Evolutionary conservation across 2,888 invertebrate genomes (phyloP).

Genomic region (Caenorhabditis uteleia): DNA sequence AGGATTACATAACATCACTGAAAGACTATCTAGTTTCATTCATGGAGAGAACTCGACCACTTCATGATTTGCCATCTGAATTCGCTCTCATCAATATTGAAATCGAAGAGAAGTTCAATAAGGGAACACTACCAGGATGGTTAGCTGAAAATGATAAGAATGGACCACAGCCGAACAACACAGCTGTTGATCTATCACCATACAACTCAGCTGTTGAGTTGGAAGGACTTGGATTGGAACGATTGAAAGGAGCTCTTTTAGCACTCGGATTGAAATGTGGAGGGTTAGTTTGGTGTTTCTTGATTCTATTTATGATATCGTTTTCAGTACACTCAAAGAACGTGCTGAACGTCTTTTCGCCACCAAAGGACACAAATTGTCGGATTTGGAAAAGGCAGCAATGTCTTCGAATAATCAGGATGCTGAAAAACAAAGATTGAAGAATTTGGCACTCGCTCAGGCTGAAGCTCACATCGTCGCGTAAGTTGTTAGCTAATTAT

Average conservation of each 20-base stretch:
- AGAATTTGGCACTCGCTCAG: constrained; percentile 28
- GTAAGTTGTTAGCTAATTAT: constrained; percentile 2
- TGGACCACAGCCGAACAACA: constrained; percentile 71
- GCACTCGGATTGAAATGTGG: constrained; percentile 97
- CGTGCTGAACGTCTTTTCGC: constrained; percentile 92
- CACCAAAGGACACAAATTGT: constrained; percentile 85
- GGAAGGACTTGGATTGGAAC: constrained; percentile 92
- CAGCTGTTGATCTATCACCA: constrained; percentile 95
- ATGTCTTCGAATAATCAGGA: constrained; percentile 55
- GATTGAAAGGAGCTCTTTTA: constrained; percentile 95
- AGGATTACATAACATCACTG: constrained; percentile 80
- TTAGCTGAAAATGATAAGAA: constrained; percentile 72
- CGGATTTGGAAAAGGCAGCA: constrained; percentile 88
- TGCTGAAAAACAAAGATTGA: constrained; percentile 49
- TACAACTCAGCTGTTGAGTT: constrained; percentile 96
- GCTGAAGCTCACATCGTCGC: constrained; percentile 24
- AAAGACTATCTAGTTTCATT: constrained; percentile 59
- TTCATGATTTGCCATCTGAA: constrained; percentile 55
- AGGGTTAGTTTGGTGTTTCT: constrained; percentile 74
- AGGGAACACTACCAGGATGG: constrained; percentile 92
- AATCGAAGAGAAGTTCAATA: constrained; percentile 86
- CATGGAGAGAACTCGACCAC: constrained; percentile 61
- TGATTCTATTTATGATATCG: neutral
- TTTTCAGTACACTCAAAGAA: constrained; percentile 83
- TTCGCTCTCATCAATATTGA: constrained; percentile 37